phyloP scores from a whole-genome alignment of 2,113 vertebrate species.

The Enhydra lutris region DNA sequence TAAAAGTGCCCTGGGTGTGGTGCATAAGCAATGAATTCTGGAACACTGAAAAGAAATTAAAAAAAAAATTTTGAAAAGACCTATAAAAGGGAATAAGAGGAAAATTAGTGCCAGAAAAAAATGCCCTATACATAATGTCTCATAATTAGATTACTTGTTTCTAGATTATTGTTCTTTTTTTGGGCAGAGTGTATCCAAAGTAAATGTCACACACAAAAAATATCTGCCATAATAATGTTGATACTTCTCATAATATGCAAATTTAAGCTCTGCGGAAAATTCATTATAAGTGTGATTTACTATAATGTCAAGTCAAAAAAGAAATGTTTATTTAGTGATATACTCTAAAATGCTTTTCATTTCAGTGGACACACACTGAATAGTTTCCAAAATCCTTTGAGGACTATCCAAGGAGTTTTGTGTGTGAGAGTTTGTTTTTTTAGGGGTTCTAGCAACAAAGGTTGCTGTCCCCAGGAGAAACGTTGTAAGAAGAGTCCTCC shows the following conservation, averaged over 20 bases:
- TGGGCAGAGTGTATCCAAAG: neutral
- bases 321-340: conserved; percentile 27
- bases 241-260: neutral
- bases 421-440: neutral
- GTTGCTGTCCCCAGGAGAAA: neutral
- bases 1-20: neutral
- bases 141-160: neutral
- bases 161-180: neutral
- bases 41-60: too few species aligned
- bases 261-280: conserved; percentile 18
- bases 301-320: neutral
- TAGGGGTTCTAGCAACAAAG: neutral
- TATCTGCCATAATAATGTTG: neutral
- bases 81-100: too few species aligned
- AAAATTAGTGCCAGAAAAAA: neutral
- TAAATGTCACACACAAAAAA: neutral
- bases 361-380: conserved; percentile 41
- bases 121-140: neutral
- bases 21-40: too few species aligned
- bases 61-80: too few species aligned
- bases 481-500: conserved; percentile 71
- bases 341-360: conserved; percentile 39
- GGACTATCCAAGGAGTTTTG: neutral
- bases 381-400: conserved; percentile 41
- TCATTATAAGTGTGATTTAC: neutral